Evolutionary conservation across 1,140 invertebrate genomes (phyloP).

Genomic region (Drosophila funebris): DNA sequence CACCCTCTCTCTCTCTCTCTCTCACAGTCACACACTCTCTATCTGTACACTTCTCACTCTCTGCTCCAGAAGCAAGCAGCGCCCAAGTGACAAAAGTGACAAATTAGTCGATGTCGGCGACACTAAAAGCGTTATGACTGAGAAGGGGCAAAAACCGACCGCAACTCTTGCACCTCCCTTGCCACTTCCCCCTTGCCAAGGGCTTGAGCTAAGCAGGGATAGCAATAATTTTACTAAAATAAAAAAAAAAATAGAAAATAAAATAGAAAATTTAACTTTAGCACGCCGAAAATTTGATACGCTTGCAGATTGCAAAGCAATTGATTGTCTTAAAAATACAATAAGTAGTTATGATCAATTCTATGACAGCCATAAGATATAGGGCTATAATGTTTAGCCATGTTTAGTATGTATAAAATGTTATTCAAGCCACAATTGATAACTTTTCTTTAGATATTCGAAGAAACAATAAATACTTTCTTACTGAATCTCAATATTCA

Average conservation of each 20-base stretch:
- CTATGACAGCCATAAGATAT: no score
- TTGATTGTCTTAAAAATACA: no score
- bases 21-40: neutral
- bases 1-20: neutral
- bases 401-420: no score
- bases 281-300: no score
- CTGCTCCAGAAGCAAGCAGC: slow-evolving; percentile 18
- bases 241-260: neutral
- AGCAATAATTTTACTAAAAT: neutral
- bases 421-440: no score
- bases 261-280: no score
- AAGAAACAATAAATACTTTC: no score
- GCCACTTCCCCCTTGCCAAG: neutral
- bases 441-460: no score
- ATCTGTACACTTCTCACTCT: neutral
- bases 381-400: no score
- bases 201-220: neutral
- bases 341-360: no score
- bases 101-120: slow-evolving; percentile 68
- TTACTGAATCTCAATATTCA: no score
- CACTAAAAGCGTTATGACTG: slow-evolving; percentile 66
- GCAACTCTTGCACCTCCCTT: slow-evolving; percentile 30
- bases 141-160: slow-evolving; percentile 20
- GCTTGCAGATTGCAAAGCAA: no score
- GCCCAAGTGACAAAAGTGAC: slow-evolving; percentile 69